Base-by-base conservation (phyloP, 2,113 vertebrate species). In the Lasiurus cinereus region DNA sequence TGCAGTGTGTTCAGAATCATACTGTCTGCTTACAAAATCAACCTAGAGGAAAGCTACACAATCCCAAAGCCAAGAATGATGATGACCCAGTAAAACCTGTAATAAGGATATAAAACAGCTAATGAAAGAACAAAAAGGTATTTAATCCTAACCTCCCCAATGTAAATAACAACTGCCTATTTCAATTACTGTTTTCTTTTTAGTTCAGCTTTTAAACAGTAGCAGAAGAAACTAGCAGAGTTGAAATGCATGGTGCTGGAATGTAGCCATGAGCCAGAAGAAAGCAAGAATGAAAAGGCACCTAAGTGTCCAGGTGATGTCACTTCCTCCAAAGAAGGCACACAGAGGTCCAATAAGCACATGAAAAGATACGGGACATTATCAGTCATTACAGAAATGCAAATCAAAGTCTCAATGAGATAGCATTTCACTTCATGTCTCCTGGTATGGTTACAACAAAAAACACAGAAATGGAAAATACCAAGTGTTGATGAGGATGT, bases 21-120 rank as follows among this genome's bases (percentile, higher is more conserved):
- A 85, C 70, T 78, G 66, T 36, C 70, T 80, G 31, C 62, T 93
- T 85, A 70, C 50, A 96, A 98, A 97, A 97, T 83, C 97, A 98
- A 96, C 39, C 90, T 77, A 91, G 88, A 73, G 96, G 1, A 12
- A 78, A 56, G 29, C 56, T 78, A 87, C 0, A n/a, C 96, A 98
- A 94, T 56, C 50, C 27, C n/a, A 96, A 97, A 74, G 90, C 93
- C 97, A 97, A 97, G 90, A 96, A 96, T 91, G 73, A 97, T 64
- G 91, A 96, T 94, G 78, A 95, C 1, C 69, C 21, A 88, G 82
- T 39, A 8, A 96, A 96, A 96, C 79, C 59, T 29, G 89, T 43
- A 50, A 79, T 59, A 93, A 94, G 50, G 94, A 89, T 66, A 76
- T 48, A 59, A 92, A 95, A 31, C 13, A 77, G 87, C 29, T 88